Evolutionary conservation across 1,140 invertebrate species (phyloP).

Genomic region (Drosophila teissieri): DNA sequence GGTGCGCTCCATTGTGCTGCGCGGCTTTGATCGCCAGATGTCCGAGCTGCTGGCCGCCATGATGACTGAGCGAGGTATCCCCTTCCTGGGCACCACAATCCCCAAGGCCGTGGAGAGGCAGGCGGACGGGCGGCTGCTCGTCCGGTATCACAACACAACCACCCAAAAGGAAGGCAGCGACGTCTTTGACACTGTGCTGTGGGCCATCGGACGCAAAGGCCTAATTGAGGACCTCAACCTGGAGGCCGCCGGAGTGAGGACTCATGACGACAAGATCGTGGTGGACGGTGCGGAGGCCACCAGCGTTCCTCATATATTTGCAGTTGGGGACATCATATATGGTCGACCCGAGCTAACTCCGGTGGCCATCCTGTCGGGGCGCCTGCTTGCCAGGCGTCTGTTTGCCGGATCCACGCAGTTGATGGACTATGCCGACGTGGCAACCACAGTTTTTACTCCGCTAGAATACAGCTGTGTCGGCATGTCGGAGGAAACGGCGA

Average conservation of each 20-base stretch:
- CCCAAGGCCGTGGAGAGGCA: slow-evolving; percentile 91
- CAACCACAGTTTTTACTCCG: slow-evolving; percentile 98
- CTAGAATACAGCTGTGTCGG: slow-evolving; percentile 98
- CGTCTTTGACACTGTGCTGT: slow-evolving; percentile 92
- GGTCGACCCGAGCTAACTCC: slow-evolving; percentile 96
- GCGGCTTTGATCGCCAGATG: slow-evolving; percentile 99
- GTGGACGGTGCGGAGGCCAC: slow-evolving; percentile 91
- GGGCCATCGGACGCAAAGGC: slow-evolving; percentile 92
- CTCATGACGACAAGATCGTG: slow-evolving; percentile 87
- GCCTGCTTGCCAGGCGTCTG: slow-evolving; percentile 91
- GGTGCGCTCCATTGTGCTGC: slow-evolving; percentile 96
- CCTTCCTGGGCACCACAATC: slow-evolving; percentile 92
- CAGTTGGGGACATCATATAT: slow-evolving; percentile 97
- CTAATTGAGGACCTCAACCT: slow-evolving; percentile 89
- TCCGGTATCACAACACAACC: slow-evolving; percentile 87
- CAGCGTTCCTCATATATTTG: slow-evolving; percentile 94
- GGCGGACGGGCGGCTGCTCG: slow-evolving; percentile 88
- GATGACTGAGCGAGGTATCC: slow-evolving; percentile 93
- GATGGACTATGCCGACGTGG: slow-evolving; percentile 96
- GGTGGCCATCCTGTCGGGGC: slow-evolving; percentile 97
- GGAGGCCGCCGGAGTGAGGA: slow-evolving; percentile 88
- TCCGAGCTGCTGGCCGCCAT: slow-evolving; percentile 92
- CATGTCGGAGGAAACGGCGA: slow-evolving; percentile 95
- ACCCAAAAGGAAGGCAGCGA: slow-evolving; percentile 87
- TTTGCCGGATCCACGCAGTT: slow-evolving; percentile 87